A percentile compares a stretch with the other conserved stretches of the same genome.
Conservation (phyloP, 2,888 invertebrate genomes). For the Agrochola circellaris region DNA sequence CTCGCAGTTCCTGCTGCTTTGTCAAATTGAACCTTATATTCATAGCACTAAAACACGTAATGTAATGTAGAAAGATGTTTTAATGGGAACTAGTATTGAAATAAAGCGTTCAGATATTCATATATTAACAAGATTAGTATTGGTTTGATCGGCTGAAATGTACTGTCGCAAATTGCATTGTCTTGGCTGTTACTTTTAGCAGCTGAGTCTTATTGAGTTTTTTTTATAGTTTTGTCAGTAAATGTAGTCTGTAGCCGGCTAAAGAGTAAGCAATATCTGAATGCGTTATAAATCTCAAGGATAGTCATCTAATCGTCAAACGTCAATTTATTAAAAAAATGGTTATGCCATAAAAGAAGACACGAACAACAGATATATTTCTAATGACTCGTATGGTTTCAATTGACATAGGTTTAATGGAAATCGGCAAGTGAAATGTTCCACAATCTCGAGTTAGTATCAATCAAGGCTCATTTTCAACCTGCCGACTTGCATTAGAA, state of each 20-base stretch:
- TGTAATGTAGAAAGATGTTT: conserved; percentile 46
- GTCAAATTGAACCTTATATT: conserved; percentile 61
- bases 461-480: not conserved
- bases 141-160: conserved; percentile 15
- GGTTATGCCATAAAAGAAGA: conserved; percentile 44
- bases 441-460: not conserved
- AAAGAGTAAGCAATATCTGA: conserved; percentile 55
- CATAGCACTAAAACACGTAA: conserved; percentile 56
- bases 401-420: conserved; percentile 53
- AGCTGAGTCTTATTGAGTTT: conserved; percentile 8
- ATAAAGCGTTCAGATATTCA: conserved; percentile 61
- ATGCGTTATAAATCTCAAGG: conserved; percentile 38
- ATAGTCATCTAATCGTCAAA: conserved; percentile 39
- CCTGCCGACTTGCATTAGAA: conserved; percentile 48
- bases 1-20: conserved; percentile 69
- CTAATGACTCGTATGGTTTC: conserved; percentile 66
- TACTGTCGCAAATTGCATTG: conserved; percentile 15
- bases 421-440: conserved; percentile 37
- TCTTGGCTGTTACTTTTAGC: conserved; percentile 2
- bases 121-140: conserved; percentile 13
- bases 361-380: conserved; percentile 55
- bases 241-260: not conserved
- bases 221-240: not conserved
- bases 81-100: conserved; percentile 40
- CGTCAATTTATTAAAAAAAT: conserved; percentile 46